Base-by-base conservation (phyloP, 2,797 vertebrate genomes). In the Gallinago nigripennis region DNA sequence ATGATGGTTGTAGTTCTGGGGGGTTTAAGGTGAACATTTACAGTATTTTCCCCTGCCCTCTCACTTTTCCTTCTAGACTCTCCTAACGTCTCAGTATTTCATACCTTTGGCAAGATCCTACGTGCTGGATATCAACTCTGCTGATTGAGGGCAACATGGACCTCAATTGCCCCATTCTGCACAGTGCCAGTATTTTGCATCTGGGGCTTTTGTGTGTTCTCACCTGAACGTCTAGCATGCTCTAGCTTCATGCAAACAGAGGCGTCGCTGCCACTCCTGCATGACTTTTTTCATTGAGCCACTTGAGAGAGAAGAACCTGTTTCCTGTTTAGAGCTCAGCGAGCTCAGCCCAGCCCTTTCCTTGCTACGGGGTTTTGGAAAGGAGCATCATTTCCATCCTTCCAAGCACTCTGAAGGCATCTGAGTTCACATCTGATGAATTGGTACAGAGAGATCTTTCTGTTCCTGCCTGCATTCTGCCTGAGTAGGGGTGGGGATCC, bases 321-420 rank as follows among this genome's bases (percentile, higher is more conserved):
- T 94, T 97, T 97, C 92, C 92, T 94, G 80, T 96, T 94, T 83
- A 69, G 66, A 88, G 61, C 72, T 86, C 37, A 31, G 78, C 64
- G 57, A 75, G 71, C 65, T 89, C 87, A 90, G 60, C 75, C 45
- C 86, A 92, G 85, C 31, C 63, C 24, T 88, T 92, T 90, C 66
- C 85, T 86, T 88, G 69, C 66, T 65, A 27, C 1, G 28, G 66
- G 66, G 14, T 75, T 92, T 91, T 92, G 87, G 69, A 92, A 92
- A 53, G 72, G 57, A 94, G 33, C 39, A 30, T 46, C 24, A 2
- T 20, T 50, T 8, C 11, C 3, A 2, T 90, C 58, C 61, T 91
- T 72, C 77, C 79, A 90, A 91, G 69, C 28, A 14, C 58, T 65
- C 76, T 45, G 50, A 72, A 81, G 78, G 54, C 19, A n/a, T 88